Conservation (phyloP, 64 coral and sea anemone species). For the Hydrozoanthus tunicans region DNA sequence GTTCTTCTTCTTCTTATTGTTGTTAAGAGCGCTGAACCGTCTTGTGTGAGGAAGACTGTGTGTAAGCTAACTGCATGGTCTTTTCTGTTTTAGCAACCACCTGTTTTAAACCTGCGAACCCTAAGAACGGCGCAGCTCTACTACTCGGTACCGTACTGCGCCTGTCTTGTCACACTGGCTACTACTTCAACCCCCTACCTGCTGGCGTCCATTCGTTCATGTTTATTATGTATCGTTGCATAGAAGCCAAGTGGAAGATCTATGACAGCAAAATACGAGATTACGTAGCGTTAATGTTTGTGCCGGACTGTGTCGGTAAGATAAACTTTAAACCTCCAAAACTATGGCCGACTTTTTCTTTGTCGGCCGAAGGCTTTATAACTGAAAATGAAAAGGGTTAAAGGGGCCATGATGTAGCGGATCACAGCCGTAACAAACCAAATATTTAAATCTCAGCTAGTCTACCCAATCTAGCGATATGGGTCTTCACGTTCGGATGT, state of each 20-base stretch:
- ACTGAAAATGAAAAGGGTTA: too few species aligned
- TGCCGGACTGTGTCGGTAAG: slow-evolving; percentile 82
- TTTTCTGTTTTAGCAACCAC: slow-evolving; percentile 34
- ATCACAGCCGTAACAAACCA: too few species aligned
- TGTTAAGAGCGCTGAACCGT: too few species aligned
- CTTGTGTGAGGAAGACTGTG: too few species aligned
- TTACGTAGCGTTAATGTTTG: slow-evolving; percentile 8
- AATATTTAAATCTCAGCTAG: too few species aligned
- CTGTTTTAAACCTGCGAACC: slow-evolving; percentile 29
- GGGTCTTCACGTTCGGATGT: too few species aligned
- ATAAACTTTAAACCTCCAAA: too few species aligned
- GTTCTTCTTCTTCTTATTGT: too few species aligned
- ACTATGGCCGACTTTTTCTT: too few species aligned
- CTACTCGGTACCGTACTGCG: not conserved
- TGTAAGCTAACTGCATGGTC: not conserved
- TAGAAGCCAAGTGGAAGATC: slow-evolving; percentile 46
- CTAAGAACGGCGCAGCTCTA: slow-evolving; percentile 39
- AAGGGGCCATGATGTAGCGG: too few species aligned
- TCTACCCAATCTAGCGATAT: too few species aligned
- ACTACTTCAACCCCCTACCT: slow-evolving; percentile 73
- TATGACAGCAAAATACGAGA: not conserved
- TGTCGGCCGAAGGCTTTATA: too few species aligned
- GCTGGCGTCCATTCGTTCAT: not conserved
- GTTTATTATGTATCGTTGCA: slow-evolving; percentile 42
- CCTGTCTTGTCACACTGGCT: slow-evolving; percentile 53